Evolutionary conservation across 2,888 invertebrate genomes (phyloP).

Genomic region (Ophioninae sp.): DNA sequence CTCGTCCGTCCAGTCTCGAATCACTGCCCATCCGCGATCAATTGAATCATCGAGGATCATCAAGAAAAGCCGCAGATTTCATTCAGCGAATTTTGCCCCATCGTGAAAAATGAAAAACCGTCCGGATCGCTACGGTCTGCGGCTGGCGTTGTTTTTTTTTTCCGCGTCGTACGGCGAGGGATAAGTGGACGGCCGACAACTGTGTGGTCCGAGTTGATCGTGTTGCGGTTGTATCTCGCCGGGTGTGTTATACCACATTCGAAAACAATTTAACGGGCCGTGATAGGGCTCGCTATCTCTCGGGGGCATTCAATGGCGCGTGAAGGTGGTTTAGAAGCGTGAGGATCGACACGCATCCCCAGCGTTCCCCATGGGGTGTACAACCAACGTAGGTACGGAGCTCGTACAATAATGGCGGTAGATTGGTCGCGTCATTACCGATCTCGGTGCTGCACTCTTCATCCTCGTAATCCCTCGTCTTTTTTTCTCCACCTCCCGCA

Average conservation of each 20-base stretch:
- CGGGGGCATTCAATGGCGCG: slow-evolving; percentile 70
- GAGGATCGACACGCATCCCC: slow-evolving; percentile 68
- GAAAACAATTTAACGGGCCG: slow-evolving; percentile 73
- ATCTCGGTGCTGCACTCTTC: slow-evolving; percentile 64
- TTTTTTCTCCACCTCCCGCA: slow-evolving; percentile 20
- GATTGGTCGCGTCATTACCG: slow-evolving; percentile 71
- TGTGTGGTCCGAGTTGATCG: background rate
- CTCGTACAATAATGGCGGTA: slow-evolving; percentile 66
- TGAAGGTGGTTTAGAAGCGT: slow-evolving; percentile 69
- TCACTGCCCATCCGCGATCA: background rate
- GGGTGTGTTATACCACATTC: slow-evolving; percentile 63
- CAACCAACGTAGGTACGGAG: slow-evolving; percentile 23
- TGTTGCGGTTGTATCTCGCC: slow-evolving; percentile 19
- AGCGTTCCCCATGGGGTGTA: slow-evolving; percentile 68
- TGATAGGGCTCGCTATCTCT: slow-evolving; percentile 65
- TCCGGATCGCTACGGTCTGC: background rate
- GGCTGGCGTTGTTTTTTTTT: background rate
- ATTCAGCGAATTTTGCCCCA: background rate
- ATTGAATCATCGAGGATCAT: background rate
- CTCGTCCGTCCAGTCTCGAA: background rate
- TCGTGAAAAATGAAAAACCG: background rate
- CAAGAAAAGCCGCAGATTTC: background rate
- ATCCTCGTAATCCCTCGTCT: slow-evolving; percentile 5
- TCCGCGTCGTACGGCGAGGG: background rate
- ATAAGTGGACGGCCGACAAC: slow-evolving; percentile 29